Percentiles rank a stretch among this genome's conserved stretches.
Conservation (phyloP, 92 coral and sea anemone species). For the Paramuricea clavata region DNA sequence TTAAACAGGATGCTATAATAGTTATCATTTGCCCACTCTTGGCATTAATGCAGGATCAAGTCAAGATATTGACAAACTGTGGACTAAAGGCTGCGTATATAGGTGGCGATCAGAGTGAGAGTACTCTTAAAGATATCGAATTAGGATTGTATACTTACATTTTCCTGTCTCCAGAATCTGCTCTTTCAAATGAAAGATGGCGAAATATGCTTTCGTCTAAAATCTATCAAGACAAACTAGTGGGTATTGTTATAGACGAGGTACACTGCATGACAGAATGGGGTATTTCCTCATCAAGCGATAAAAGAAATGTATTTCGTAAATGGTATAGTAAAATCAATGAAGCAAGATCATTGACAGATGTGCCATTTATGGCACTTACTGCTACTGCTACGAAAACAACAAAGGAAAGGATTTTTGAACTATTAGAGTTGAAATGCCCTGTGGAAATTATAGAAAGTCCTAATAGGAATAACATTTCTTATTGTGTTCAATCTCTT, state of each 20-base stretch:
- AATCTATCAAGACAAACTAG: slow-evolving; percentile 36
- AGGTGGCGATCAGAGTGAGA: slow-evolving; percentile 50
- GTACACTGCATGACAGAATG: slow-evolving; percentile 59
- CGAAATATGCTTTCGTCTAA: slow-evolving; percentile 52
- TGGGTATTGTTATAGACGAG: slow-evolving; percentile 47
- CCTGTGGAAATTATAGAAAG: slow-evolving; percentile 55
- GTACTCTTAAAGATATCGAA: slow-evolving; percentile 32
- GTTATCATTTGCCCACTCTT: slow-evolving; percentile 36
- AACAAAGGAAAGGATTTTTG: slow-evolving; percentile 52
- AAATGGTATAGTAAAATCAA: slow-evolving; percentile 52
- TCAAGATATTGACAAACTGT: slow-evolving; percentile 19
- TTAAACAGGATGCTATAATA: no score
- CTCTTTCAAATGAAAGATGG: slow-evolving; percentile 50
- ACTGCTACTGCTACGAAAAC: slow-evolving; percentile 61
- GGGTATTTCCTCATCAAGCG: slow-evolving; percentile 44
- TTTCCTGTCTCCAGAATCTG: slow-evolving; percentile 60
- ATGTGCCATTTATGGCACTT: slow-evolving; percentile 59
- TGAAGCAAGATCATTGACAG: slow-evolving; percentile 32
- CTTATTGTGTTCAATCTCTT: slow-evolving; percentile 46
- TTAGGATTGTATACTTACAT: slow-evolving; percentile 41
- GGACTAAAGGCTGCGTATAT: slow-evolving; percentile 59
- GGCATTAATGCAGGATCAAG: slow-evolving; percentile 63
- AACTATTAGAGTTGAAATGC: slow-evolving; percentile 33
- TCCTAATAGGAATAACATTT: slow-evolving; percentile 49
- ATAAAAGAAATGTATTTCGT: slow-evolving; percentile 40